Base-by-base conservation (phyloP, 2,888 invertebrate species). In the Gibbula magus region DNA sequence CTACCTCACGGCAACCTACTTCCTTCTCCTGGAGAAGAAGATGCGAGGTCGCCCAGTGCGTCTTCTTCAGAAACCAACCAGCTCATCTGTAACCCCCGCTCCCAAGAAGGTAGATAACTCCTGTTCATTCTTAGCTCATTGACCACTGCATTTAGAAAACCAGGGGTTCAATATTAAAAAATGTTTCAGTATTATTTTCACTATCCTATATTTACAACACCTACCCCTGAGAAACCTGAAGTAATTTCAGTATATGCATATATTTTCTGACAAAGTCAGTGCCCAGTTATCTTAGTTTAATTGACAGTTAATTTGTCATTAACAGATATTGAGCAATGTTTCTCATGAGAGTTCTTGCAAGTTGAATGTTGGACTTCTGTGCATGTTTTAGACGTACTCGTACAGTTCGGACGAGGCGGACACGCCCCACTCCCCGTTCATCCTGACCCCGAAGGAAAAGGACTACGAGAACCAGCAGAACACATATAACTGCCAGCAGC, bases 1-100 rank as follows among this genome's bases (percentile, higher is more conserved):
- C 93, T 95, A 96, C 91, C 93, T 95, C 88, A 95, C 96, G 0
- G 95, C 96, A 2, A 96, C 96, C 0, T 96, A 96, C 93, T 94
- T 95, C 83, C 91, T 96, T 54, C 92, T 96, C 74, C 88, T 95
- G 39, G 94, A 94, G 78, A 94, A 94, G 87, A 96, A 95, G 90
- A 93, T 93, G 83, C 93, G 93, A 79, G 94, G 95, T 2, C 93
- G 93, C 79, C 94, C 94, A 25, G 89, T 90, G 0, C 82, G 90
- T 39, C 79, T 91, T 51, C 82, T 91, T 78, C 87, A 88, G 29
- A 88, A 86, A 75, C 81, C 81, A 4, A 39, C 79, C 22, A 67
- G 76, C 53, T 79, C 78, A 61, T 75, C 61, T 13, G 79, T 75
- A 54, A 83, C 82, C 35, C 83, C 84, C 16, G 81, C 53, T 10